These are phyloP conservation scores for Gadus macrocephalus DNA, from an alignment of 2,113 vertebrate species.

Conservation along the genomic window DNA sequence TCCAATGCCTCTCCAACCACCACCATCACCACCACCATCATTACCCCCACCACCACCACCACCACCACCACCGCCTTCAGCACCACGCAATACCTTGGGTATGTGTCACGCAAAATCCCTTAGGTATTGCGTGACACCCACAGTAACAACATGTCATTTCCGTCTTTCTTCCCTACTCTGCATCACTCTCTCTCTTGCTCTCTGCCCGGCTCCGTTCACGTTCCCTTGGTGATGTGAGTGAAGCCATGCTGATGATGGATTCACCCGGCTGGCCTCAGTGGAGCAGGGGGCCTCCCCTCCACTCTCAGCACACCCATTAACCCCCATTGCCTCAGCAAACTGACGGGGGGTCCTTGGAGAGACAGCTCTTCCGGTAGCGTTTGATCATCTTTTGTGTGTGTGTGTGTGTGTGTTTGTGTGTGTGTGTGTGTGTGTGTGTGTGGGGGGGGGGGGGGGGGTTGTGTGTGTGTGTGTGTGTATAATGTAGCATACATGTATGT, in stretches of 20 bases:
- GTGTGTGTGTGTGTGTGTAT: constrained; percentile 2
- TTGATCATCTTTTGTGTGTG: constrained; percentile 48
- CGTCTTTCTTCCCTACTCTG: neutral
- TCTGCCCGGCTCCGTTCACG: neutral
- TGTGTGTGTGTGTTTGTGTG: constrained; percentile 16
- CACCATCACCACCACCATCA: no score
- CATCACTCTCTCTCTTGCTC: constrained; percentile 3
- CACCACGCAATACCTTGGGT: no score
- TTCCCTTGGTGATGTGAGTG: neutral
- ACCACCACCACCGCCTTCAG: no score
- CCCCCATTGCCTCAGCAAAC: constrained; percentile 35
- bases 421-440: neutral
- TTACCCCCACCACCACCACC: no score
- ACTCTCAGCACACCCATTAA: constrained; percentile 48
- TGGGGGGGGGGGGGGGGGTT: no score
- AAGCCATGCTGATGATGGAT: constrained; percentile 30
- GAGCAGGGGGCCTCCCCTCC: neutral
- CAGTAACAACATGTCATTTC: no score
- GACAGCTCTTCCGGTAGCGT: constrained; percentile 34
- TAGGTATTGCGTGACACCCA: no score
- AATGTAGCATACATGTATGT: neutral
- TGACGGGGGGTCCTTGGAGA: constrained; percentile 36
- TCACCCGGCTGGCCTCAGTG: constrained; percentile 29
- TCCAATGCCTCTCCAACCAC: neutral
- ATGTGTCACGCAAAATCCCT: no score